Evolutionary conservation across 1,140 invertebrate genomes (phyloP).

Genomic region (Leptopilina boulardi): DNA sequence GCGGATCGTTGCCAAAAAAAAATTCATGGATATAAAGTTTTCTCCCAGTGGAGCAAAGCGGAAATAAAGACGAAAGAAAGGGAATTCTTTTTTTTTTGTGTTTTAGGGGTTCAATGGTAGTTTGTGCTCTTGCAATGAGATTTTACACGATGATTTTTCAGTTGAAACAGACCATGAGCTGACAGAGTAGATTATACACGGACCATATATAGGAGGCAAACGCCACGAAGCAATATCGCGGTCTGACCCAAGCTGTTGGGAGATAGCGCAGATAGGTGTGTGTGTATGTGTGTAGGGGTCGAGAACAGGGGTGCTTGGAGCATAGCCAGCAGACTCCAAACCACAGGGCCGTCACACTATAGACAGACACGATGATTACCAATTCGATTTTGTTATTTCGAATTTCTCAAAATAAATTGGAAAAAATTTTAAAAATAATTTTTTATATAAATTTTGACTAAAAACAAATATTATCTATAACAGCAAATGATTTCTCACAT

Average conservation of each 20-base stretch:
- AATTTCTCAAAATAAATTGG: constrained; percentile 19
- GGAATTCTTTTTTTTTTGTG: background rate
- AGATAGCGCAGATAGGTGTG: constrained; percentile 53
- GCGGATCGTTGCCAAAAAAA: constrained; percentile 26
- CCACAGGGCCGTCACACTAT: constrained; percentile 12
- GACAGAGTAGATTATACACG: constrained; percentile 57
- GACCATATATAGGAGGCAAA: constrained; percentile 47
- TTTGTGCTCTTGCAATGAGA: constrained; percentile 8
- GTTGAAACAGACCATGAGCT: constrained; percentile 43
- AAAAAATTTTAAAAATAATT: too few species aligned
- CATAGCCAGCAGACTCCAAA: constrained; percentile 49
- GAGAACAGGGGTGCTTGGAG: constrained; percentile 51
- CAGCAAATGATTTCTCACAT: too few species aligned
- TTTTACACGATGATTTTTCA: constrained; percentile 29
- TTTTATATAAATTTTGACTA: too few species aligned
- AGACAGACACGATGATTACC: constrained; percentile 9
- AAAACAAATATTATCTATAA: too few species aligned
- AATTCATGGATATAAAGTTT: constrained; percentile 11
- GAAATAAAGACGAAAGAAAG: background rate
- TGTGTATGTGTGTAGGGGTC: constrained; percentile 44
- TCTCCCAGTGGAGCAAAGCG: background rate
- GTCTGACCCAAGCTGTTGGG: constrained; percentile 57
- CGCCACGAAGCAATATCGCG: constrained; percentile 58
- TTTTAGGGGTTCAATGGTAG: constrained; percentile 21
- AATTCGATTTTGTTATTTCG: background rate